These are phyloP conservation scores for Myopa testacea DNA, from an alignment of 2,888 invertebrate species.

Conservation along the genomic window DNA sequence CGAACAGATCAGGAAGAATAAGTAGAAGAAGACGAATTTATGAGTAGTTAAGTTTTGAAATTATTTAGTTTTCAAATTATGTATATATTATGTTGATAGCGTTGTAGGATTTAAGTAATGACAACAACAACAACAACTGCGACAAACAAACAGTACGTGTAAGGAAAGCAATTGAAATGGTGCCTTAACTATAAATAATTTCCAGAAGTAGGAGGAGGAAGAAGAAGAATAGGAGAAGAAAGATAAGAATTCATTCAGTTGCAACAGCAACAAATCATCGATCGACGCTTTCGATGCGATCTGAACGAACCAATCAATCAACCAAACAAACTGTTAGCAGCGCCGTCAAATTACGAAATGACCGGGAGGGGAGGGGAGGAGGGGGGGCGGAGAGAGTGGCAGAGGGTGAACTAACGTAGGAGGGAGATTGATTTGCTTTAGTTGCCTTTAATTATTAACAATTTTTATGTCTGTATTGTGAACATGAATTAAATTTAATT, in stretches of 20 bases:
- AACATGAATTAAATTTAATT: too few relatives aligned
- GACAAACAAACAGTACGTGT: constrained; percentile 62
- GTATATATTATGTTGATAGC: constrained; percentile 34
- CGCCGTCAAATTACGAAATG: too few relatives aligned
- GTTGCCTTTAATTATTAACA: too few relatives aligned
- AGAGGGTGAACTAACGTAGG: too few relatives aligned
- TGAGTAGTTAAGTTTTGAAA: constrained; percentile 20
- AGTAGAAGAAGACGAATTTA: neutral
- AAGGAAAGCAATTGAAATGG: constrained; percentile 69
- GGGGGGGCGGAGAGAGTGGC: too few relatives aligned
- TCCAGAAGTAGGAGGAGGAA: constrained; percentile 50
- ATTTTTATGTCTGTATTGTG: too few relatives aligned
- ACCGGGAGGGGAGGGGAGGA: too few relatives aligned
- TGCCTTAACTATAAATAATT: constrained; percentile 68
- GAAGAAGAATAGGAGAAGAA: constrained; percentile 12
- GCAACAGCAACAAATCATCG: constrained; percentile 1
- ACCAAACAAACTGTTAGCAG: too few relatives aligned
- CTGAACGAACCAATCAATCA: neutral
- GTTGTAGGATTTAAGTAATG: too few relatives aligned
- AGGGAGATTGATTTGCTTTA: too few relatives aligned
- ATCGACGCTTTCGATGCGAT: constrained; percentile 14
- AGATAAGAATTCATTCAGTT: constrained; percentile 20
- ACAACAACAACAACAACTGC: constrained; percentile 48
- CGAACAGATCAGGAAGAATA: too few relatives aligned
- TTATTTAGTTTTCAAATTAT: constrained; percentile 12